Evolutionary conservation across 2,113 vertebrate genomes (phyloP).

Genomic region (Azemiops feae): DNA sequence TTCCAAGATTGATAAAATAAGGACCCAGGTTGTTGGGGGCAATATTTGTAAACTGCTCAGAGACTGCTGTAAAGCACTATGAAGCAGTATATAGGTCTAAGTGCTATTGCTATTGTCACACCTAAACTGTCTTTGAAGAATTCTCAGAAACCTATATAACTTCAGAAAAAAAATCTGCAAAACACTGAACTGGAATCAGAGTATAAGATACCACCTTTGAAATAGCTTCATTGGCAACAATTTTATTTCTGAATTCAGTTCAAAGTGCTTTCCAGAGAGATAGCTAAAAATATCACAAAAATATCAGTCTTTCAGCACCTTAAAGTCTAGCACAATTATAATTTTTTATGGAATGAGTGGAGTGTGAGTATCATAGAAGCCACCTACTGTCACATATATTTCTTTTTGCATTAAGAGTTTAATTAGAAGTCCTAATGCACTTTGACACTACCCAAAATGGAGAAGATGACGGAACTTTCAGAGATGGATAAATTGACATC

Average conservation of each 20-base stretch:
- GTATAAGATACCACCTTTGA: not conserved
- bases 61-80: not conserved
- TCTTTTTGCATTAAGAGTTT: not conserved
- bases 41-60: not conserved
- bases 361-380: not conserved
- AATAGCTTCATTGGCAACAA: not conserved
- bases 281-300: not conserved
- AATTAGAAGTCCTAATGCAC: not conserved
- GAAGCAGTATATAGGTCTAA: not conserved
- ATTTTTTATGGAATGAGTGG: not conserved
- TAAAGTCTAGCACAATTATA: not conserved
- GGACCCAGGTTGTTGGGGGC: not conserved
- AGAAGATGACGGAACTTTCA: not conserved
- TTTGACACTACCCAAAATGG: not conserved
- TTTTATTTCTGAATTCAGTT: not conserved
- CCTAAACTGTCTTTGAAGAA: not conserved
- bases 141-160: not conserved
- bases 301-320: not conserved
- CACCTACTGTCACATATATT: not conserved
- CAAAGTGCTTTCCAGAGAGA: not conserved
- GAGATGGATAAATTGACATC: not conserved
- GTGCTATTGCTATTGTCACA: not conserved
- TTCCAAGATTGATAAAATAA: not conserved
- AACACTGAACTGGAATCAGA: not conserved
- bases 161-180: not conserved